These are phyloP conservation scores for Myanophis thanlyinensis DNA, from an alignment of 2,113 vertebrate species.

Conservation along the genomic window DNA sequence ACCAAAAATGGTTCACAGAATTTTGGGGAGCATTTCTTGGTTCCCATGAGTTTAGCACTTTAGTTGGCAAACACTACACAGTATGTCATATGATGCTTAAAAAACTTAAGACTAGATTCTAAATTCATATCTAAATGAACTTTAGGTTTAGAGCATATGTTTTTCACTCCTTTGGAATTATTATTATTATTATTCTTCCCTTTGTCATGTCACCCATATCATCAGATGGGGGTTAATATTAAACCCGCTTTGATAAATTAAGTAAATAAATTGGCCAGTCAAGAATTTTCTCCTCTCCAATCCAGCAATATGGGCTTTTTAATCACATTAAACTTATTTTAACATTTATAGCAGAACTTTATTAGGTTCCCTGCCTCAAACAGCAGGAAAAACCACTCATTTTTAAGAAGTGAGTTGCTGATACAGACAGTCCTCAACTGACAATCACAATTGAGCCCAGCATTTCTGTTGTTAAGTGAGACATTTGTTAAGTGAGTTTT, in stretches of 20 bases:
- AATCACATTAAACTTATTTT: background rate
- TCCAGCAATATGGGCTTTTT: background rate
- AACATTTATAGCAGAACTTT: no score
- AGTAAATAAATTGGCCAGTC: background rate
- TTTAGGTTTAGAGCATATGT: background rate
- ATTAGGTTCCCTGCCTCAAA: no score
- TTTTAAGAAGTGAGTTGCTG: no score
- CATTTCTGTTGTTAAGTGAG: no score
- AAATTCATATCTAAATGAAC: background rate
- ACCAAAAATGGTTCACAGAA: background rate
- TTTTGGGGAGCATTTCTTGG: background rate
- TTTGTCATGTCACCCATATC: background rate
- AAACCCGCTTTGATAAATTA: background rate
- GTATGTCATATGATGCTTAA: background rate
- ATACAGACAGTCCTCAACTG: no score
- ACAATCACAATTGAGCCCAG: no score
- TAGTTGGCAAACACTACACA: background rate
- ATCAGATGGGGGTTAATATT: background rate
- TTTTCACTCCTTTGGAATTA: background rate
- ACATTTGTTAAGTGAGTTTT: no score
- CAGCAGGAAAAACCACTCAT: no score
- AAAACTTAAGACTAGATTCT: background rate
- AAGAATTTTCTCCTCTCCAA: background rate
- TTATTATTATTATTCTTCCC: no score
- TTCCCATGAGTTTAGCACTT: background rate